Base-by-base conservation (phyloP, 1,140 invertebrate genomes). In the Drosophila nikananu region DNA sequence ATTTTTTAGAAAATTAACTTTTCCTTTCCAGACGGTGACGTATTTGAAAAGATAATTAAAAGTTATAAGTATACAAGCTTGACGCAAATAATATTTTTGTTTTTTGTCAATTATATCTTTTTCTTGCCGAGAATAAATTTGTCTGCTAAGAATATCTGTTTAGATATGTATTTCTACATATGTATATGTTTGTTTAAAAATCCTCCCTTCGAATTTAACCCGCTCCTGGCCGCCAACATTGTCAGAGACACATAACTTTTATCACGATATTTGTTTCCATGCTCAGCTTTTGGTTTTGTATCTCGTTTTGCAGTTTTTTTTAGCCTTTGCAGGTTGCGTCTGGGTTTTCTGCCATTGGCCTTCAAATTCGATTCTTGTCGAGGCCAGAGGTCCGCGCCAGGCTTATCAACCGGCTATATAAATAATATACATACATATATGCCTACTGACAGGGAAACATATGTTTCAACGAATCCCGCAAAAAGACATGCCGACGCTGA, bases 311-410 rank as follows among this genome's bases (percentile, higher is more conserved):
- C 41, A 37, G 21, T 21, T 41, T 55, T 67, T 42, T 37, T 55
- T 35, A 46, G 39, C 13, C 39, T 2, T 46, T 68, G 62, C 55
- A 64, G 62, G 63, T 58, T 64, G 62, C 39, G 68, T 57, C 57
- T 63, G 67, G 68, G 52, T 41, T 73, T 80, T 55, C 27, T 57
- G 75, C 41, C 60, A 79, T 80, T 74, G 77, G 78, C 78, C 78
- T 68, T 80, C 77, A 75, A 71, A 46, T 67, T 46, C n/a, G 49
- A 54, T 52, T 80, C 46, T 55, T 15, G 41, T 8, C 39, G 32
- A 37, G 49, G 39, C 39, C 17, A 46, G 64, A 30, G 64, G 35
- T 39, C 42, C 32, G 32, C 49, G 13, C 32, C 51, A 30, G 13
- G 8, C 42, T 61, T 73, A 73, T 73, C 55, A 61, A 15, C 19